Percentiles rank a stretch among this genome's conserved stretches.
These are phyloP conservation scores for Gadopsis bispinosus DNA, from an alignment of 2,797 vertebrate species.

Conservation along the genomic window DNA sequence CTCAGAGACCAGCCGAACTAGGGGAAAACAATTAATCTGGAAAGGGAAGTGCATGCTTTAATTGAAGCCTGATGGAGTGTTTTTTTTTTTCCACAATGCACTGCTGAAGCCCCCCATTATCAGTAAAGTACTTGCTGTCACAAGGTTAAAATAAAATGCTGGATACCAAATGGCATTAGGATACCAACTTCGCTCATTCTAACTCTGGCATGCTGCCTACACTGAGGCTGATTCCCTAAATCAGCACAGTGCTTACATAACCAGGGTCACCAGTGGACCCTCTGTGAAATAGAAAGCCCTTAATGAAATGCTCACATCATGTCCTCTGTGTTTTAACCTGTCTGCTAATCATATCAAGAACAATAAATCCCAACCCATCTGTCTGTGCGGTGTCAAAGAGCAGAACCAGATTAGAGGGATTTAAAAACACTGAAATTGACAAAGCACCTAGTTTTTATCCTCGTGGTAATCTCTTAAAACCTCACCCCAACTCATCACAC, in stretches of 20 bases:
- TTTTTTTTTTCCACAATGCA: constrained; percentile 41
- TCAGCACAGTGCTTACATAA: constrained; percentile 53
- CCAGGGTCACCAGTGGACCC: constrained; percentile 45
- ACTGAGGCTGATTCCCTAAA: constrained; percentile 49
- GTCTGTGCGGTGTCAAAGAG: constrained; percentile 59
- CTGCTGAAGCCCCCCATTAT: constrained; percentile 42
- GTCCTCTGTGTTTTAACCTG: constrained; percentile 63
- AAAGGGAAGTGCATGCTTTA: constrained; percentile 64
- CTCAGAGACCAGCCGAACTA: constrained; percentile 60
- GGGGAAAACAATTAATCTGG: constrained; percentile 74
- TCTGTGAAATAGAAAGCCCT: constrained; percentile 49
- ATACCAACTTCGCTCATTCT: constrained; percentile 37
- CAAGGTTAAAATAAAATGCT: constrained; percentile 56
- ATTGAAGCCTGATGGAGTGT: constrained; percentile 75
- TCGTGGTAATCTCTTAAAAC: constrained; percentile 78
- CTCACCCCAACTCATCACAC: constrained; percentile 58
- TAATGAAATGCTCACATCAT: constrained; percentile 60
- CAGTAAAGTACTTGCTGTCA: constrained; percentile 48
- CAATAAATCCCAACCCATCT: constrained; percentile 70
- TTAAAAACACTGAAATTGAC: constrained; percentile 76
- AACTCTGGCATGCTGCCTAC: constrained; percentile 44
- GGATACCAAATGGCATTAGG: constrained; percentile 45
- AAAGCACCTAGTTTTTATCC: constrained; percentile 79
- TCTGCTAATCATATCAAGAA: constrained; percentile 71
- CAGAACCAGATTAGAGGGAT: constrained; percentile 77